Base-by-base conservation (phyloP, 92 coral and sea anemone genomes). In the Bergia puertoricense region DNA sequence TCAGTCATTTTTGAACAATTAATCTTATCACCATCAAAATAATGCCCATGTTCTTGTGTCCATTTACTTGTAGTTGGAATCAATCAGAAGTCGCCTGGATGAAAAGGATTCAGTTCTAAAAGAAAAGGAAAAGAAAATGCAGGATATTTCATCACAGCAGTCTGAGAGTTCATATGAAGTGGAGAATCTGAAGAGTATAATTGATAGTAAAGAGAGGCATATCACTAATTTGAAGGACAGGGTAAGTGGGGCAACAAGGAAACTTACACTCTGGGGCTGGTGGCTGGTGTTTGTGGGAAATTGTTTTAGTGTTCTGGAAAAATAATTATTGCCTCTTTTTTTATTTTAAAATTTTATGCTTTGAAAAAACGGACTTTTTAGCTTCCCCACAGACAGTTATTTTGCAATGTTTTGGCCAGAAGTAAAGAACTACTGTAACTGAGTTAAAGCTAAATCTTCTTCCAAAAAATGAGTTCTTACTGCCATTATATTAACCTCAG, bases 141-240 rank as follows among this genome's bases (percentile, higher is more conserved):
- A 90, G 18, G 89, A 93, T 39, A 93, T 97, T 90, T 90, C 96
- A 0, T 95, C 99, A 39, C 95, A 95, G 69, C 99, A 97, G 57
- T 92, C 94, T 14, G 98, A 95, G 86, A 95, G 91, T 86, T 95
- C 96, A 0, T 96, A 91, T 71, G 97, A 95, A 23, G 96, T 95
- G 57, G 99, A 97, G 81, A 96, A 95, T 54, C 97, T 97, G 5
- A 94, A 95, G 77, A 93, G 95, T 65, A 84, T 97, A 6, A 91
- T 97, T 44, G 93, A 89, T 56, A 94, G 98, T 30, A 97, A 95
- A 89, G 99, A 97, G 71, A 95, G 98, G 84, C 97, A 97, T 66
- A 89, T 95, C 8, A 82, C 90, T 0, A 94, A 90, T 74, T 81
- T 97, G 5, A 92, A 95, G 84, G 94, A 93, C 46, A 97, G 94